Conservation (phyloP, 1,140 invertebrate species). For the Elysia chlorotica region DNA sequence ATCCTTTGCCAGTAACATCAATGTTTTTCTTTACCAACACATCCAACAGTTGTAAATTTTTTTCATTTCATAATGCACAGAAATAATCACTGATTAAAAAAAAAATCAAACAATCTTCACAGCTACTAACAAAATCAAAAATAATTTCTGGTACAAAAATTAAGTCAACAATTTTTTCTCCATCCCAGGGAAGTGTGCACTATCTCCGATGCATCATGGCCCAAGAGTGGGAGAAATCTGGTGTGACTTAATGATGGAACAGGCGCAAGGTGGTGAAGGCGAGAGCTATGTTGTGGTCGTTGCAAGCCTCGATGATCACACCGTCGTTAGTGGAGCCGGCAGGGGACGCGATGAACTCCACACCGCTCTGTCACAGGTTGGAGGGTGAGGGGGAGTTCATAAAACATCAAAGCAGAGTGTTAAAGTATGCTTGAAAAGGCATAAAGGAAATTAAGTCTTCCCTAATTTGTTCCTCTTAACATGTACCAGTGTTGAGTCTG, state of each 20-base stretch:
- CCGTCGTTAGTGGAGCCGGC: slow-evolving; percentile 91
- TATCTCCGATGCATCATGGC: no score
- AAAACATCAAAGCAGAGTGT: background rate
- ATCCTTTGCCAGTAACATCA: no score
- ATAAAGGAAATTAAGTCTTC: background rate
- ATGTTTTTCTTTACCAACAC: no score
- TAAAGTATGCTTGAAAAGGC: background rate
- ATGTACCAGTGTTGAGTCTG: background rate
- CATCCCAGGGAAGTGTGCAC: no score
- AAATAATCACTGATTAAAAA: no score
- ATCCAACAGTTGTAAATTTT: no score
- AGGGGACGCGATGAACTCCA: slow-evolving; percentile 90
- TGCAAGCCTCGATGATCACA: slow-evolving; percentile 88
- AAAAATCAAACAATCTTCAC: no score
- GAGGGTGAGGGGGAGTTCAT: background rate
- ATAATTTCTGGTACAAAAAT: no score
- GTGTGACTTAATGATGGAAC: slow-evolving; percentile 88
- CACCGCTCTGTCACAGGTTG: slow-evolving; percentile 86
- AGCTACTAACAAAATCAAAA: no score
- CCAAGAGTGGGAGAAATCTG: no score
- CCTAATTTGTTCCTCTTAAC: background rate
- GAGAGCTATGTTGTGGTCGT: slow-evolving; percentile 87
- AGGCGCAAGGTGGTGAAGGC: slow-evolving; percentile 89
- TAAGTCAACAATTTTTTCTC: no score
- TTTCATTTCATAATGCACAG: no score